These are phyloP conservation scores for Hexactinellida sp. DNA, from an alignment of 37 sponge, comb jelly and placozoan genomes.

Conservation along the genomic window DNA sequence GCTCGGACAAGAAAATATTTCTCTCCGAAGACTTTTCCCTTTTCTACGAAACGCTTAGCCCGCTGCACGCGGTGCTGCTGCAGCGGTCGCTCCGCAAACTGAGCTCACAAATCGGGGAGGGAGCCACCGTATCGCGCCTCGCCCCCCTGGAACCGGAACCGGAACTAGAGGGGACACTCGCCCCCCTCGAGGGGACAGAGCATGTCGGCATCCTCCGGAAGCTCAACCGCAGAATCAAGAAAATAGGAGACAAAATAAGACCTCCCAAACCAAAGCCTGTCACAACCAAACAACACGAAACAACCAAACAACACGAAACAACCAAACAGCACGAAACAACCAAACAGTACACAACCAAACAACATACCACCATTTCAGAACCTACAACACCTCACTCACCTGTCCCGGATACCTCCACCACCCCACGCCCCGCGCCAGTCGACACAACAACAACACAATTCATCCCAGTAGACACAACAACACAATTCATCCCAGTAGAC, in stretches of 20 bases:
- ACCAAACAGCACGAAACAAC: background rate
- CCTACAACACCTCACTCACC: background rate
- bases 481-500: background rate
- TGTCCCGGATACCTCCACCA: background rate
- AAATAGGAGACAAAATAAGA: background rate
- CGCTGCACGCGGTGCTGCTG: background rate
- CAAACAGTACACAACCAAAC: background rate
- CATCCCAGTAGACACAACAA: background rate
- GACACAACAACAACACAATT: background rate
- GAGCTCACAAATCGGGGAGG: background rate
- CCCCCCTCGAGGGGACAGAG: background rate
- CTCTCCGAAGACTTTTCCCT: background rate
- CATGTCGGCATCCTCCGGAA: background rate
- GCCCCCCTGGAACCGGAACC: background rate
- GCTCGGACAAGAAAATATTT: background rate
- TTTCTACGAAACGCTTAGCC: background rate
- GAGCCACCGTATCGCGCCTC: background rate
- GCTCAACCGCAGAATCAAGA: background rate
- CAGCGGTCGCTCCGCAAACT: background rate
- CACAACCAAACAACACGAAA: background rate
- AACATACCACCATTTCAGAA: background rate
- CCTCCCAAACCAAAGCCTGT: background rate
- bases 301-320: background rate
- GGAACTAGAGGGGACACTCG: background rate
- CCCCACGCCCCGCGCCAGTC: background rate